These are phyloP conservation scores for Platanista minor DNA, from an alignment of 2,113 vertebrate species.

Conservation along the genomic window DNA sequence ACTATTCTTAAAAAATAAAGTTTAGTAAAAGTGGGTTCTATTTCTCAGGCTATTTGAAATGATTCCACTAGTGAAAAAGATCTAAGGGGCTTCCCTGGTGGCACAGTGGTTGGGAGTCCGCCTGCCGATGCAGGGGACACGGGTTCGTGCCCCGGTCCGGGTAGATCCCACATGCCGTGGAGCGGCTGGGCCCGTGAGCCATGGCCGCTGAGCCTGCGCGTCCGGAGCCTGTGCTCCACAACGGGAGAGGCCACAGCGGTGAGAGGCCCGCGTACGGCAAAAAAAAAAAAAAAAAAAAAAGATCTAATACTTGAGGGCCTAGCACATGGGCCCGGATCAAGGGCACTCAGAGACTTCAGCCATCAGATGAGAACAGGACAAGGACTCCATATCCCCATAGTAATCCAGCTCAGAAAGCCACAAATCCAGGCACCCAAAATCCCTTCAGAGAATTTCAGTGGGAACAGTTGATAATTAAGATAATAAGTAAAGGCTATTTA, in stretches of 20 bases:
- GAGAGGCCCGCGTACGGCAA: too few species aligned
- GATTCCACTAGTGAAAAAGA: neutral
- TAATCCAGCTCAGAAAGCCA: neutral
- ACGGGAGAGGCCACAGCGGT: too few species aligned
- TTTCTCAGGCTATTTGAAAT: conserved; percentile 38
- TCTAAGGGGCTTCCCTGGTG: too few species aligned
- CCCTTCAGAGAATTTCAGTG: conserved; percentile 11
- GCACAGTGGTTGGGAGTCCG: too few species aligned
- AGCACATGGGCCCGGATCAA: neutral
- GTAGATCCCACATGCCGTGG: too few species aligned
- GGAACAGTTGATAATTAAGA: neutral
- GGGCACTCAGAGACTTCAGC: neutral
- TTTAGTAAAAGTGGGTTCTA: neutral
- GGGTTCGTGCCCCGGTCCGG: too few species aligned
- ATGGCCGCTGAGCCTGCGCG: too few species aligned
- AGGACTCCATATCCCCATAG: neutral
- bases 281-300: neutral
- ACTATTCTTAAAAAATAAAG: neutral
- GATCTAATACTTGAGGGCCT: neutral
- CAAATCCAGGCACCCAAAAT: neutral
- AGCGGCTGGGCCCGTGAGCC: too few species aligned
- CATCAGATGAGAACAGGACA: conserved; percentile 22
- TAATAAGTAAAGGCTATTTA: neutral
- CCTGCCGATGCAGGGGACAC: too few species aligned
- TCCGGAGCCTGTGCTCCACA: too few species aligned